Evolutionary conservation across 2,797 vertebrate genomes (phyloP).

Genomic region (Brachyalestes nurse): DNA sequence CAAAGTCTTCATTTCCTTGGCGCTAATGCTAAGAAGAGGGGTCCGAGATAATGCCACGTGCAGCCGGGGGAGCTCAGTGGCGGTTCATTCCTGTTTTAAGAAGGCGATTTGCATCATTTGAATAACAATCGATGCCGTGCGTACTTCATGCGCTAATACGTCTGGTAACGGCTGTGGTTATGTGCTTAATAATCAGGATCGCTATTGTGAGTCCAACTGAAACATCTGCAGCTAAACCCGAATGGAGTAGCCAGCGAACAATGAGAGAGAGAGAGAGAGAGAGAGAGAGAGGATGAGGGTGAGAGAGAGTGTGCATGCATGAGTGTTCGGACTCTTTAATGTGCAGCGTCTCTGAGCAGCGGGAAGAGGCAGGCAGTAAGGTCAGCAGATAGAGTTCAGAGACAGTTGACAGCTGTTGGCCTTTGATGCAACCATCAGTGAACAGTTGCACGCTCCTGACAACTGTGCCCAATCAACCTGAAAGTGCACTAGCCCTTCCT

Average conservation of each 20-base stretch:
- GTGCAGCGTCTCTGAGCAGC: constrained; percentile 64
- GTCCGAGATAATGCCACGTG: constrained; percentile 5
- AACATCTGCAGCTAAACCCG: constrained; percentile 3
- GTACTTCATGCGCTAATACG: not conserved
- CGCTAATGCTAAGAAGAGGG: constrained; percentile 13
- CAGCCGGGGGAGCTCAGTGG: constrained; percentile 19
- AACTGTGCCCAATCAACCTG: constrained; percentile 58
- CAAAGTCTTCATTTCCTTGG: constrained; percentile 50
- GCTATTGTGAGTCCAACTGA: constrained; percentile 11
- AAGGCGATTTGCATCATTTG: constrained; percentile 25
- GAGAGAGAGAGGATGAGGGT: constrained; percentile 55
- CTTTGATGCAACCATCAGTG: constrained; percentile 77
- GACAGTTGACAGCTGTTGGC: constrained; percentile 76
- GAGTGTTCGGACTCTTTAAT: constrained; percentile 46
- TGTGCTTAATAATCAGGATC: constrained; percentile 15
- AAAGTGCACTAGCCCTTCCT: constrained; percentile 27
- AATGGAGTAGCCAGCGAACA: constrained; percentile 54
- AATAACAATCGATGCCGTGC: constrained; percentile 10
- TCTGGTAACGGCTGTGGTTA: constrained; percentile 2
- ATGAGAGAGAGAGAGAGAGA: constrained; percentile 41
- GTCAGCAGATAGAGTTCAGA: constrained; percentile 73
- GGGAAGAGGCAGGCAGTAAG: constrained; percentile 62
- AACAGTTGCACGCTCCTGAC: constrained; percentile 58
- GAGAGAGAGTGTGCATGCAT: constrained; percentile 49
- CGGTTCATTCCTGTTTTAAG: constrained; percentile 35